Evolutionary conservation across 2,888 invertebrate genomes (phyloP), one percentile per base, ranked within the genome.

Genomic region (Teleiodes luculella): DNA sequence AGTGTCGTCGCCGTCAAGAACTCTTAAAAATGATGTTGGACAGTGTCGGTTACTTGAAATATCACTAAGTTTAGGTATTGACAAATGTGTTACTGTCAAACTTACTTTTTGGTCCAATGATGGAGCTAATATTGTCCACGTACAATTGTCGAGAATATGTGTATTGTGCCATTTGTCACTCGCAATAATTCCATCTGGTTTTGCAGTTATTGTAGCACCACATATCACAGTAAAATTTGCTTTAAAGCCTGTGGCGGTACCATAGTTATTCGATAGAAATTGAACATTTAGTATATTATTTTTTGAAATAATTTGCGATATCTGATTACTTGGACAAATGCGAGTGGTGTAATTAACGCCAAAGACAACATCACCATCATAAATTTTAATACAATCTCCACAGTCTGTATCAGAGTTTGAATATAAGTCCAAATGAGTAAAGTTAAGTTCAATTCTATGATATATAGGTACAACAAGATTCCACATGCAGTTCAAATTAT

Each of bases 401-500:
- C 80, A 78, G 30, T 58, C 57, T 18, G 43, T 20, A 16, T 31
- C 16, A 7, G 24, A 5, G 5, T 13, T 11, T 2, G 31, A 20
- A 46, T 81, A 93, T 66, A 94, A 91, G 64, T 74, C 89, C 57
- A 97, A 85, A 65, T 95, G 95, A 5, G 90, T 72, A 67, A 97
- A 92, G 5, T 91, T 91, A 0, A 97, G 72, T 59, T 92, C 90
- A 18, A 97, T 91, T 1, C 93, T 84, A 72, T 96, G 95, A 80
- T 93, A 90, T 56, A 76, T 69, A 45, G 94, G 91, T 0, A 95
- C 92, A 41, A 86, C 82, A 55, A 98, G 92, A 10, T 90, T 76
- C 96, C 97, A 98, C 52, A 92, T 91, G 72, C 98, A 98, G 59
- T 94, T 91, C 54, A 94, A 90, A 66, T 93, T 91, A 46, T 86